phyloP scores from a whole-genome alignment of 2,797 vertebrate species.

The Spatula versicolor region DNA sequence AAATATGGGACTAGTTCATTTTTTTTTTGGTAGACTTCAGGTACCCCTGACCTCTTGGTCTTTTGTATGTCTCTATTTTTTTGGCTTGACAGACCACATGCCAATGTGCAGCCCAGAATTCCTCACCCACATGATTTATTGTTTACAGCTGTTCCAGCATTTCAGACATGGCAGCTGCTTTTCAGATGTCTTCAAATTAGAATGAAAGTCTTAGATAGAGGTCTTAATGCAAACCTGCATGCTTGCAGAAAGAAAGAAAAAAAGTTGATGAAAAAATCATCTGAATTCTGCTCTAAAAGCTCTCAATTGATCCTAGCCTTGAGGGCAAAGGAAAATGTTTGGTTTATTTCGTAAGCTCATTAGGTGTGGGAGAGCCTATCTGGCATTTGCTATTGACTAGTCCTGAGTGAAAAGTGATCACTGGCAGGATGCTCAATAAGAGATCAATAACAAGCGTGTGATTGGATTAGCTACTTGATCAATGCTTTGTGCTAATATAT shows the following conservation, averaged over 20 bases:
- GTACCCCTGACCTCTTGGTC: slow-evolving; percentile 87
- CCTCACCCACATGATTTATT: slow-evolving; percentile 87
- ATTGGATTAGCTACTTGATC: slow-evolving; percentile 96
- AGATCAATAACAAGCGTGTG: slow-evolving; percentile 91
- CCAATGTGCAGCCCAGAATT: slow-evolving; percentile 86
- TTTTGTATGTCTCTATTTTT: slow-evolving; percentile 94
- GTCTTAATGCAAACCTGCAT: slow-evolving; percentile 77
- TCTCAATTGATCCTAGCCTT: slow-evolving; percentile 88
- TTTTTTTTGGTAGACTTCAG: slow-evolving; percentile 72
- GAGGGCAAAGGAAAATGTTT: slow-evolving; percentile 95
- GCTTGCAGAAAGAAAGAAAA: slow-evolving; percentile 55
- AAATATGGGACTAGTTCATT: slow-evolving; percentile 76
- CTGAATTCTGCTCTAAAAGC: slow-evolving; percentile 88
- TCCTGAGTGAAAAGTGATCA: slow-evolving; percentile 90
- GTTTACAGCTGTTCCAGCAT: slow-evolving; percentile 89
- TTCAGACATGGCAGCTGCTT: slow-evolving; percentile 86
- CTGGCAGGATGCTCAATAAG: slow-evolving; percentile 85
- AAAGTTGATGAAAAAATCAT: slow-evolving; percentile 87
- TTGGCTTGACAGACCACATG: slow-evolving; percentile 90
- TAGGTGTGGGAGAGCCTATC: slow-evolving; percentile 90
- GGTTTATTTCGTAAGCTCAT: slow-evolving; percentile 95
- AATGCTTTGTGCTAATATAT: slow-evolving; percentile 96
- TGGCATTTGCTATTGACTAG: slow-evolving; percentile 90
- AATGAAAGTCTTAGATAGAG: slow-evolving; percentile 73
- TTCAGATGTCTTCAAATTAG: slow-evolving; percentile 87